These are phyloP conservation scores for Linepithema humile DNA, from an alignment of 1,140 invertebrate species.

Conservation along the genomic window DNA sequence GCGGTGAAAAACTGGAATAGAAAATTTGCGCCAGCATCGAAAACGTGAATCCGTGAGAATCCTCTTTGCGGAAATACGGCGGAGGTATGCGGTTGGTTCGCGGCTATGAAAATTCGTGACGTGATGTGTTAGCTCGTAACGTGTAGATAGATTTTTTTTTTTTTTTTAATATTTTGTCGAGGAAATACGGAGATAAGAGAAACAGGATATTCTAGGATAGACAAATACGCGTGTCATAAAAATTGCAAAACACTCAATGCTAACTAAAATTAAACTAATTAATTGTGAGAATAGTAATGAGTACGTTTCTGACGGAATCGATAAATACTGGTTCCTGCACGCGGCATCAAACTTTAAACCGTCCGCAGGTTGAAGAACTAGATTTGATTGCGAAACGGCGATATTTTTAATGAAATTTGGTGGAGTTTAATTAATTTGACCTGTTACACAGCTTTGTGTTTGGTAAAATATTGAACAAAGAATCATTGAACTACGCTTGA, in stretches of 20 bases:
- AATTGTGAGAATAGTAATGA: not conserved
- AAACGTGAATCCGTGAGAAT: not conserved
- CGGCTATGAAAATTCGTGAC: not conserved
- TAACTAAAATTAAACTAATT: not conserved
- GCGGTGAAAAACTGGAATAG: constrained; percentile 1
- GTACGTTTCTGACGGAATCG: not conserved
- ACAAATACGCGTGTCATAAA: not conserved
- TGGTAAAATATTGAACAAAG: not conserved
- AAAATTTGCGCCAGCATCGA: constrained; percentile 1
- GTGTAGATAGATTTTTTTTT: not conserved
- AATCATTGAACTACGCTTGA: not conserved
- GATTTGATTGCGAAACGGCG: not conserved
- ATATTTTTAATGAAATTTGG: not conserved
- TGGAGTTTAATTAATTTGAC: constrained; percentile 33
- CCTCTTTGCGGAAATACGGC: not conserved
- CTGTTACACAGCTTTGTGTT: constrained; percentile 10
- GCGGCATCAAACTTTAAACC: constrained; percentile 24
- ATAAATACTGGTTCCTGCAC: not conserved
- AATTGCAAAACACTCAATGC: not conserved
- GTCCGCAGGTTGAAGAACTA: constrained; percentile 23
- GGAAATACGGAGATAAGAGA: not conserved
- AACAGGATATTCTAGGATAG: not conserved
- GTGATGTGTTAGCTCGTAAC: not conserved
- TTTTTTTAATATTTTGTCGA: not conserved
- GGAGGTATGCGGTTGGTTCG: constrained; percentile 13